Evolutionary conservation across 2,888 invertebrate genomes (phyloP).

Genomic region (Himalopsyche kuldschensis): DNA sequence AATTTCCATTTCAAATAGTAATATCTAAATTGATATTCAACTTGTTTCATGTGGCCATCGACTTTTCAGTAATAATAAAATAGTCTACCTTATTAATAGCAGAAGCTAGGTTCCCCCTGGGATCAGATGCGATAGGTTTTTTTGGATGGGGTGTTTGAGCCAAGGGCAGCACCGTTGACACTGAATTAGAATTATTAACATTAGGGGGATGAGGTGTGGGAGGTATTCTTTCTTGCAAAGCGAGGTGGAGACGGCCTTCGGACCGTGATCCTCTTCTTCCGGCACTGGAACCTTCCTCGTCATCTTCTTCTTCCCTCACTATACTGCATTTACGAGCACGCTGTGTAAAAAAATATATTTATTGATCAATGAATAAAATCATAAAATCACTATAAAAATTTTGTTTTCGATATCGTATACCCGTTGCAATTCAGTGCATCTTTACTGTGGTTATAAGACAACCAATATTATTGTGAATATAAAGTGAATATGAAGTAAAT

Average conservation of each 20-base stretch:
- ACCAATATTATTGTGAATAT: too few relatives aligned
- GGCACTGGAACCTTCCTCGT: slow-evolving; percentile 70
- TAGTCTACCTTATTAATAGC: slow-evolving; percentile 29
- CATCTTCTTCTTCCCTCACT: slow-evolving; percentile 90
- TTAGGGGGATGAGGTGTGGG: background rate
- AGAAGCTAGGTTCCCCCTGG: slow-evolving; percentile 34
- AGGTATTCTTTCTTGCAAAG: slow-evolving; percentile 63
- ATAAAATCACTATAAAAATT: too few relatives aligned
- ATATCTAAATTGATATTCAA: too few relatives aligned
- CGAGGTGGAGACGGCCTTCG: slow-evolving; percentile 75
- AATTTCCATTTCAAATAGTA: too few relatives aligned
- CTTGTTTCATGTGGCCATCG: background rate
- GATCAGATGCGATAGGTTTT: slow-evolving; percentile 12
- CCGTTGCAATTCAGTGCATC: too few relatives aligned
- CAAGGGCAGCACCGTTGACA: background rate
- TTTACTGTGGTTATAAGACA: too few relatives aligned
- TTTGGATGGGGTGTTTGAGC: background rate
- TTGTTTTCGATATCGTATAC: too few relatives aligned
- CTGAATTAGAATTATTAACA: background rate
- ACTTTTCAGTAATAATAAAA: background rate
- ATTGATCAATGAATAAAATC: background rate
- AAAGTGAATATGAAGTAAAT: too few relatives aligned
- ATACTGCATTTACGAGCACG: slow-evolving; percentile 87
- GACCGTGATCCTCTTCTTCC: slow-evolving; percentile 76
- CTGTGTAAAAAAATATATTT: slow-evolving; percentile 44